Conservation (phyloP, 2,113 vertebrate species). For the Bos javanicus region DNA sequence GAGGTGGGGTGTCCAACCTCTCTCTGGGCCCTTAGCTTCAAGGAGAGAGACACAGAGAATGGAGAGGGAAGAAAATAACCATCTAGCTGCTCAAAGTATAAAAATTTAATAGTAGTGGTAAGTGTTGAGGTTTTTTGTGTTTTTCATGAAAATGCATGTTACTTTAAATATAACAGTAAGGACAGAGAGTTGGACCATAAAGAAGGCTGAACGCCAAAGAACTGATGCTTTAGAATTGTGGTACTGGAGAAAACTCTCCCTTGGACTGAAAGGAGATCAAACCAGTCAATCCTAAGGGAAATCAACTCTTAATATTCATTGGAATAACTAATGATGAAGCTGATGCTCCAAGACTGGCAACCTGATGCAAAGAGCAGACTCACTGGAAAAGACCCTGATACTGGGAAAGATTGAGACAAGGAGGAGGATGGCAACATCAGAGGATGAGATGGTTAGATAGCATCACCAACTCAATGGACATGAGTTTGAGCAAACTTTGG, state of each 20-base stretch:
- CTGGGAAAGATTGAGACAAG: neutral
- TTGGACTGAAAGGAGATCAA: neutral
- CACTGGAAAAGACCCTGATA: neutral
- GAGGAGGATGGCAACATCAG: neutral
- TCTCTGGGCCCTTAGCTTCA: neutral
- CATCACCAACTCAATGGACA: neutral
- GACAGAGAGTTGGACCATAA: neutral
- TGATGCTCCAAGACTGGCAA: neutral
- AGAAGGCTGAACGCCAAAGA: neutral
- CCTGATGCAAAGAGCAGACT: neutral
- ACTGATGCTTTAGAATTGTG: neutral
- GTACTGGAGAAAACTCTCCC: neutral
- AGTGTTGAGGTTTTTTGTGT: neutral
- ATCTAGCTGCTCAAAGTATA: neutral
- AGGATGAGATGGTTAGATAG: neutral
- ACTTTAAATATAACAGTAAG: neutral
- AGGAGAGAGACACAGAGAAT: neutral
- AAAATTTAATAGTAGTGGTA: neutral
- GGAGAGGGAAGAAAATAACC: neutral
- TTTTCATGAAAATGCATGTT: neutral
- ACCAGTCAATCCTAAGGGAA: neutral
- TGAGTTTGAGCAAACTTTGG: neutral
- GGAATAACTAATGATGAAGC: neutral
- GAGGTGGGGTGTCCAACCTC: neutral
- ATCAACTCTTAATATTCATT: neutral